Percentiles rank a stretch among this genome's conserved stretches.
Conservation (phyloP, 2,113 vertebrate genomes). For the Mionectes macconnelli region DNA sequence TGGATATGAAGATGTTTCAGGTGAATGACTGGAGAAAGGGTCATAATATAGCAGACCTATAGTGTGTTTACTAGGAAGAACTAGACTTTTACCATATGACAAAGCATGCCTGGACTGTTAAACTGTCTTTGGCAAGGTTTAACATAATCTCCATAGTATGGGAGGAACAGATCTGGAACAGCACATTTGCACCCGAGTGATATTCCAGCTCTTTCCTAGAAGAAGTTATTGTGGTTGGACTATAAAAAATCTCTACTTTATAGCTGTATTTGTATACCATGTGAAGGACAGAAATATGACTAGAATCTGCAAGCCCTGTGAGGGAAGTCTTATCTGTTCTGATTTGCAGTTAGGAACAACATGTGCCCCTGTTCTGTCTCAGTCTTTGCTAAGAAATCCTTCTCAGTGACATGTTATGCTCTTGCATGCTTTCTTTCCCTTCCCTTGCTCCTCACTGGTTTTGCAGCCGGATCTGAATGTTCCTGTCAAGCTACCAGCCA, state of each 20-base stretch:
- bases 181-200: neutral
- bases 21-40: neutral
- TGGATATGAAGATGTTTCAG: neutral
- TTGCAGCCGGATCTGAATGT: neutral
- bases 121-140: neutral
- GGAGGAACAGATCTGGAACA: neutral
- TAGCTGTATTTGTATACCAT: rapidly evolving
- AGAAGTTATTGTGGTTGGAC: neutral
- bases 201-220: neutral
- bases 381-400: neutral
- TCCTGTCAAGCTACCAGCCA: neutral
- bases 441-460: rapidly evolving
- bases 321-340: neutral
- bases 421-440: neutral
- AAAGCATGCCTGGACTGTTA: neutral
- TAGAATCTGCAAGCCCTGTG: neutral
- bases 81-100: rapidly evolving
- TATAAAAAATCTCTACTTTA: neutral
- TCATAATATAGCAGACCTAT: neutral
- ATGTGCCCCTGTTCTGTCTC: neutral
- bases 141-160: neutral
- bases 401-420: neutral
- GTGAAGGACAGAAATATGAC: neutral
- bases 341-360: neutral
- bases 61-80: neutral